phyloP scores from a whole-genome alignment of 2,888 invertebrate genomes.

The Meloe dianella region DNA sequence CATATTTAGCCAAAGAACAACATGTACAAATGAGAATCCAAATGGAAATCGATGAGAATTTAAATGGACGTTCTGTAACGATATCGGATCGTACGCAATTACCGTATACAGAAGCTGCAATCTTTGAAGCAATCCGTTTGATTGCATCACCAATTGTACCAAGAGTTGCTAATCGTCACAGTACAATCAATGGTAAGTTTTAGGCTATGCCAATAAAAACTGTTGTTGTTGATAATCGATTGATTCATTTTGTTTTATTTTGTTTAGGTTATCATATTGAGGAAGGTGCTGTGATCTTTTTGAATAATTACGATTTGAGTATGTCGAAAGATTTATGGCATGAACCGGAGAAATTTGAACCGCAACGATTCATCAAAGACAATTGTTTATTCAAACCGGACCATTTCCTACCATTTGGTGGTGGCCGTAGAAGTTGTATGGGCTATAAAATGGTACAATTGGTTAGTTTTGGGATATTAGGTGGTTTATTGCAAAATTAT shows the following conservation, averaged over 20 bases:
- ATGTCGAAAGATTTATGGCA: conserved; percentile 69
- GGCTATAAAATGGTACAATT: conserved; percentile 72
- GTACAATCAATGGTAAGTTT: conserved; percentile 66
- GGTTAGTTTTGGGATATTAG: conserved; percentile 63
- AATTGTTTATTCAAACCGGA: conserved; percentile 67
- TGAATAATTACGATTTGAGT: conserved; percentile 72
- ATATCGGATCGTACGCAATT: conserved; percentile 60
- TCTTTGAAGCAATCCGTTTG: conserved; percentile 68
- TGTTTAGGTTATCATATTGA: conserved; percentile 66
- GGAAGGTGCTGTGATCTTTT: conserved; percentile 68
- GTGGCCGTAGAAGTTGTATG: conserved; percentile 71
- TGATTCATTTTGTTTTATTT: too few relatives aligned
- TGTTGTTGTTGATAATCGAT: too few relatives aligned
- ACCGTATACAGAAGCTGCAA: conserved; percentile 68
- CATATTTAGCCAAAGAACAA: conserved; percentile 62
- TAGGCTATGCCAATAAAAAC: too few relatives aligned
- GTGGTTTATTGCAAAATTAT: conserved; percentile 64
- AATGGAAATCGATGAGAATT: conserved; percentile 44
- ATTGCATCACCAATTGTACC: conserved; percentile 74
- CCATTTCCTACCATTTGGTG: conserved; percentile 71
- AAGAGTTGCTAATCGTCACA: conserved; percentile 69
- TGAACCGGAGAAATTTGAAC: conserved; percentile 66
- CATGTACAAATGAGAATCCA: conserved; percentile 60
- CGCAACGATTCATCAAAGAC: conserved; percentile 67
- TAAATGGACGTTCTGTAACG: conserved; percentile 40